Evolutionary conservation across 2,888 invertebrate species (phyloP), one percentile per base, ranked within the genome.

Genomic region (Drosophila lutescens): DNA sequence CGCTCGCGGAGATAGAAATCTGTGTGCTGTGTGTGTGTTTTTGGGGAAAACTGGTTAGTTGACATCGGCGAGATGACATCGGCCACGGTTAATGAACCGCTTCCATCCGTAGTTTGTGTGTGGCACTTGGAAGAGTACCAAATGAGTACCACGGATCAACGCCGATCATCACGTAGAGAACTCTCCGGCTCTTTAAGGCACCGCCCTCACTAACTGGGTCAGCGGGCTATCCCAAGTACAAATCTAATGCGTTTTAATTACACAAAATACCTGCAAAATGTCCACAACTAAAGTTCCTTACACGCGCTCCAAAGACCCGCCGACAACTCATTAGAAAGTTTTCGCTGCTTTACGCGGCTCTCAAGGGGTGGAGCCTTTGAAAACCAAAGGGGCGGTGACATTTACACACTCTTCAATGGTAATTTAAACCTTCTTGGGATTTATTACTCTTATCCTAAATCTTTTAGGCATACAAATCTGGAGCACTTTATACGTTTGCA

Each of bases 81-180:
- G 50, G 50, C 40, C 55, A 40, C 53, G 80, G 82, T 82, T 85
- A 85, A 87, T 86, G 86, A 85, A 80, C 86, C 73, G 69, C 56
- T 58, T 17, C 26, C 30, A 30, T 44, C n/a, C 13, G 34, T 20
- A 8, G 68, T 51, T 41, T 30, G 60, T 77, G 76, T 79, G 74
- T 68, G 75, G 74, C 57, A 32, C 43, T 77, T 59, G 1, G n/a
- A 70, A 86, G 80, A 74, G 85, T 26, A 26, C 69, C 72, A 57
- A 56, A 65, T 56, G 59, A 54, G 17, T 20, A 34, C 30, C 32
- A 20, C 32, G 47, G 47, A 47, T 40, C 46, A n/a, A 23, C 6
- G 15, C 44, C 50, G 56, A 53, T 56, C 54, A 72, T 40, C 72
- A 72, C 72, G 71, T 71, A 71, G 56, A 63, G 71, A 51, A 56